Evolutionary conservation across 2,888 invertebrate species (phyloP), one percentile per base, ranked within the genome.

Genomic region (Stenolophus ochropezus): DNA sequence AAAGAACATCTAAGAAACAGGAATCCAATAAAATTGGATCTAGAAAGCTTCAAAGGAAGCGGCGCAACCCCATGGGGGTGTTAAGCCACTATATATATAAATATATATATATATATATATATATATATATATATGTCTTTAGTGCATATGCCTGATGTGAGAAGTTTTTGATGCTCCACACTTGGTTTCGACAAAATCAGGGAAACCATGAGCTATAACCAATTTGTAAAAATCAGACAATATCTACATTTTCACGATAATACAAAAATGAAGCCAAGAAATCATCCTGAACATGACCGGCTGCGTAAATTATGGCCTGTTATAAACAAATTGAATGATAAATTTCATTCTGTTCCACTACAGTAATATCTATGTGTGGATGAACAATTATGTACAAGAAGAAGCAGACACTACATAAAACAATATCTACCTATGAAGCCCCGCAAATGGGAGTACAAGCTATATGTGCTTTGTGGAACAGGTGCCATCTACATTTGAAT

Each of bases 191-290:
- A 78, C 2, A 83, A 83, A 20, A 83, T 85, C 49, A 61, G 42
- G 25, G 21, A 49, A 21, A 82, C 82, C 42, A 86, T 85, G 84
- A 79, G 84, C 21, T 65, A 83, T 4, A 33, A 76, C 4, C 86
- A 33, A 1, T 33, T 86, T 85, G 86, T 86, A 47, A 85, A 82
- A 51, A 85, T 86, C 65, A 82, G 83, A 47, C 84, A 77, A 25
- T 83, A 81, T 76, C 78, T 86, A 1, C 86, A 86, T 85, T 86
- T 86, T 79, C 86, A 86, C 53, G 83, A 86, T 80, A 86, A 86
- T 82, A 79, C 83, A 18, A 80, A 84, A 78, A 85, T 86, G 23
- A 51, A 83, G 42, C 86, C 86, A 56, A 79, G 75, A 76, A 81
- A 81, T 42, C 84, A 86, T 82, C 83, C 83, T 4, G 81, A 85